Evolutionary conservation across 1,140 invertebrate species (phyloP).

Genomic region (Neodiprion lecontei): DNA sequence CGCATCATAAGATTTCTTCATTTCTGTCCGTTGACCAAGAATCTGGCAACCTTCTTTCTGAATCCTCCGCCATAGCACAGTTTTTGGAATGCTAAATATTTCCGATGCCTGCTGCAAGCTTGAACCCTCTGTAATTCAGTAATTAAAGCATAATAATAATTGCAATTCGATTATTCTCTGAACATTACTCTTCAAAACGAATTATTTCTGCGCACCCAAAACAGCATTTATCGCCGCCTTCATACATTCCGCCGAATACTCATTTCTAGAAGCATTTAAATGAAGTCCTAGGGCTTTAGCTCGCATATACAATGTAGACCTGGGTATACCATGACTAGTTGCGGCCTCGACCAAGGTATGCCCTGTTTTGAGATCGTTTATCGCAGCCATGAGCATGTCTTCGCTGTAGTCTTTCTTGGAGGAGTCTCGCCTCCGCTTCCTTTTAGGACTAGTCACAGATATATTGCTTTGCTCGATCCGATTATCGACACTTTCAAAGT

Average conservation of each 20-base stretch:
- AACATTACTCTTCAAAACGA: no score
- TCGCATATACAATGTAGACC: constrained; percentile 60
- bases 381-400: constrained; percentile 53
- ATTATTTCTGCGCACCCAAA: constrained; percentile 42
- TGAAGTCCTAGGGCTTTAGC: constrained; percentile 57
- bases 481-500: constrained; percentile 23
- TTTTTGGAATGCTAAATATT: constrained; percentile 67
- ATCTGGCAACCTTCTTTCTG: constrained; percentile 60
- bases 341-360: constrained; percentile 56
- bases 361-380: constrained; percentile 54
- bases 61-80: constrained; percentile 67
- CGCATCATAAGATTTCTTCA: constrained; percentile 58
- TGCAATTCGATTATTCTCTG: background rate
- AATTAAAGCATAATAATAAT: constrained; percentile 8
- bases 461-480: constrained; percentile 18
- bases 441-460: constrained; percentile 27
- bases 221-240: constrained; percentile 58
- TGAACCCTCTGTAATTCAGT: constrained; percentile 47
- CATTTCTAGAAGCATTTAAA: constrained; percentile 53
- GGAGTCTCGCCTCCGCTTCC: constrained; percentile 45
- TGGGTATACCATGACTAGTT: constrained; percentile 55
- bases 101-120: constrained; percentile 61
- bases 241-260: constrained; percentile 59
- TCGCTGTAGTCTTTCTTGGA: constrained; percentile 55
- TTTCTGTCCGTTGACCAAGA: constrained; percentile 49